A percentile compares a stretch with the other conserved stretches of the same genome.
phyloP scores from a whole-genome alignment of 2,797 vertebrate species.

The Tapera naevia region DNA sequence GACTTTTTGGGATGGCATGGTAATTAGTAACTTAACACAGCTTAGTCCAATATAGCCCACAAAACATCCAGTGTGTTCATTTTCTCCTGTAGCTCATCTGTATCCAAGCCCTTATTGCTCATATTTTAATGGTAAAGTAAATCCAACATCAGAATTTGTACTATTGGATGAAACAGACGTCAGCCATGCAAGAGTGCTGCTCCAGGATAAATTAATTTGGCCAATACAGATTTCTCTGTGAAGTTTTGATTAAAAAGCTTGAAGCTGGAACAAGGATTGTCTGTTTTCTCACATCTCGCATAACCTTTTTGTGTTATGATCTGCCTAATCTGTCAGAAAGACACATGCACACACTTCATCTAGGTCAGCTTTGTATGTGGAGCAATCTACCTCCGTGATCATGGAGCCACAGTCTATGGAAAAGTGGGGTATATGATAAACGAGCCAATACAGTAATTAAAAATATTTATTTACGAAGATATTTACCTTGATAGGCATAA shows the following conservation, averaged over 20 bases:
- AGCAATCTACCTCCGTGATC: not conserved
- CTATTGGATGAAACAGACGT: not conserved
- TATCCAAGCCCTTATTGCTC: not conserved
- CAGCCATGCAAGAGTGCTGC: not conserved
- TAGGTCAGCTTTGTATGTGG: not conserved
- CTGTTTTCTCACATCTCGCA: not conserved
- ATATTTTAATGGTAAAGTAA: not conserved
- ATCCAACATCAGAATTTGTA: not conserved
- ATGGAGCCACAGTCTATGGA: not conserved
- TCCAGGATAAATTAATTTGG: not conserved
- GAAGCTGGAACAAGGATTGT: not conserved
- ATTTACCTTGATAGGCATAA: slow-evolving; percentile 85
- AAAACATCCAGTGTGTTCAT: not conserved
- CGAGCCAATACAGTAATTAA: slow-evolving; percentile 63
- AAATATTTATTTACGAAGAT: slow-evolving; percentile 87
- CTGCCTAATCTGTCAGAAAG: not conserved
- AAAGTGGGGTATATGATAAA: not conserved
- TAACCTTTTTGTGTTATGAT: not conserved
- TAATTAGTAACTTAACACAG: not conserved
- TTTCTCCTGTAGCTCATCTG: not conserved
- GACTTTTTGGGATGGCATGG: not conserved
- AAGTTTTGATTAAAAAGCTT: not conserved
- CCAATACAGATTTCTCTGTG: not conserved
- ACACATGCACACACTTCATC: not conserved
- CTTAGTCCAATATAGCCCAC: not conserved